Base-by-base conservation (phyloP, 2,888 invertebrate genomes). In the Drosophila bunnanda region DNA sequence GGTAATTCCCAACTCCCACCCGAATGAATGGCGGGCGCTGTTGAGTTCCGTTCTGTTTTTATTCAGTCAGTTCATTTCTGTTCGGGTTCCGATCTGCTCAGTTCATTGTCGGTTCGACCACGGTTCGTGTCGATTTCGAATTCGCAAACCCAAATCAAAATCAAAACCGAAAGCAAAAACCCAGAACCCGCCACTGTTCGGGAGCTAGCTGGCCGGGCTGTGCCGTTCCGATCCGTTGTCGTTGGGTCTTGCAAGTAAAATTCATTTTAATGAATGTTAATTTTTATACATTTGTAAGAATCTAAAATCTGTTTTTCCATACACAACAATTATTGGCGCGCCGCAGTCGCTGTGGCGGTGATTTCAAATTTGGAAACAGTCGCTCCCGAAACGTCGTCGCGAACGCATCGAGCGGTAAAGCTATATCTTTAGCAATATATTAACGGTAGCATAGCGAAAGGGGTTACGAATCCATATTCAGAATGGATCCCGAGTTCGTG, bases 271-370 rank as follows among this genome's bases (percentile, higher is more conserved):
- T 85, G 75, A 87, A 85, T 85, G 89, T 85, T 85, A 85, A 85
- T 85, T 85, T 87, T 85, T 87, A 89, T 85, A 76, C 88, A 80
- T 88, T 88, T 77, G 78, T 77, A 88, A 84, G 84, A 88, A 85
- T 77, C 80, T 56, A 72, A 76, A 79, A 77, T 59, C 43, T 61
- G 71, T 66, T 68, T 72, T 73, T 64, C 75, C 69, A 67, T 48
- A 64, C 55, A 71, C 76, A 75, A 75, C 77, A 74, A 82, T 77
- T 74, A 74, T 74, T 80, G 71, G 62, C 62, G 71, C 59, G 64
- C 34, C 50, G 30, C 61, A 34, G 56, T 32, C 73, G 73, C 46
- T 48, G 34, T 20, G 43, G 64, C 22, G 56, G 56, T 22, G 53
- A 50, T 30, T 70, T 70, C 58, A 46, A 69, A 70, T 70, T 60